Evolutionary conservation across 2,113 vertebrate genomes (phyloP).

Genomic region (Cheirogaleus medius): DNA sequence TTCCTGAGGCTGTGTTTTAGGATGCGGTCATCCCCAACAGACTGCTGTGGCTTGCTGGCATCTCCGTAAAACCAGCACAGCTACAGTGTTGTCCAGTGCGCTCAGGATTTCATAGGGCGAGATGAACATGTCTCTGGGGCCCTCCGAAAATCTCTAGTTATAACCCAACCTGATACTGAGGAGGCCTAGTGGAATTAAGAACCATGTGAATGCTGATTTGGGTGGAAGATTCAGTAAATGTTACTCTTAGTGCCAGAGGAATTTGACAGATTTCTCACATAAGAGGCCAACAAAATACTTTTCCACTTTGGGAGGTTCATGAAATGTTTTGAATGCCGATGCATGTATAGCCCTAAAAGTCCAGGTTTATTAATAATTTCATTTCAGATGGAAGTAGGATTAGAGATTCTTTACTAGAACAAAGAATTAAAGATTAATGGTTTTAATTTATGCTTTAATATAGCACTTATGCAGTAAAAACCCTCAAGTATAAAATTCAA

Average conservation of each 20-base stretch:
- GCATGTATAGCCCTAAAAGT: conserved; percentile 63
- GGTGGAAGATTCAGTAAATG: background rate
- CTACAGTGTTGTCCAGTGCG: background rate
- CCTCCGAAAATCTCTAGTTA: background rate
- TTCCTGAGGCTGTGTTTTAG: conserved; percentile 77
- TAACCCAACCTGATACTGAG: background rate
- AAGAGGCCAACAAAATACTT: background rate
- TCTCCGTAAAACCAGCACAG: conserved; percentile 30
- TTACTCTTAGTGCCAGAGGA: background rate
- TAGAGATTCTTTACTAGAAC: conserved; percentile 73
- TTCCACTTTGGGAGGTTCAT: background rate
- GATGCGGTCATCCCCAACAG: conserved; percentile 69
- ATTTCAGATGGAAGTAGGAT: conserved; percentile 72
- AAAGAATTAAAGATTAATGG: conserved; percentile 87
- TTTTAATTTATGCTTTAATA: conserved; percentile 88
- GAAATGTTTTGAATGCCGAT: conserved; percentile 57
- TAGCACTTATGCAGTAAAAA: conserved; percentile 84
- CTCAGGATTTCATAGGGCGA: background rate
- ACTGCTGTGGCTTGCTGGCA: conserved; percentile 54
- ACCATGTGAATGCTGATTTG: no score
- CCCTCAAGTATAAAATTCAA: conserved; percentile 83
- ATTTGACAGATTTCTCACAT: background rate
- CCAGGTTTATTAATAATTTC: conserved; percentile 60
- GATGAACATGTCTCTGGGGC: background rate
- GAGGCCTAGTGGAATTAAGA: background rate